Conservation (phyloP, 1,140 invertebrate species). For the Acromyrmex charruanus region DNA sequence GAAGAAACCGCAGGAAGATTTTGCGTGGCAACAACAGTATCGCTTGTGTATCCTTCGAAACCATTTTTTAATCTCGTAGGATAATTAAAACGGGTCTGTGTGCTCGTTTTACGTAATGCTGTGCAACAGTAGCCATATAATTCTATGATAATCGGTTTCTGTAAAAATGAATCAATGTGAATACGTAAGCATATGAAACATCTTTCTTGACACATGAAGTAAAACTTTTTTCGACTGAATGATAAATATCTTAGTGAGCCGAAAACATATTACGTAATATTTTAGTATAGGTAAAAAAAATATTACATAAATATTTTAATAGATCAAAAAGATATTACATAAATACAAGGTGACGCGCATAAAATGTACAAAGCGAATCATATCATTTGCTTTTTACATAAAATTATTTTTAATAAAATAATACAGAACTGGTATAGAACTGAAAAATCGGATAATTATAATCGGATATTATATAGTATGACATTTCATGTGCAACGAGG, state of each 20-base stretch:
- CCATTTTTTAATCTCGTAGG: constrained; percentile 50
- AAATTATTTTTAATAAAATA: no score
- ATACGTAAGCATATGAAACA: not conserved
- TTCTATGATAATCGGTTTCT: constrained; percentile 80
- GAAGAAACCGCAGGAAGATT: constrained; percentile 71
- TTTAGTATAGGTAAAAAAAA: no score
- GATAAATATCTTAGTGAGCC: not conserved
- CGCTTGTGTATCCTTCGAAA: constrained; percentile 77
- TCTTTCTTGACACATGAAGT: not conserved
- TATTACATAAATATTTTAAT: not conserved
- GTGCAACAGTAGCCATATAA: constrained; percentile 74
- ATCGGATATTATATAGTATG: no score
- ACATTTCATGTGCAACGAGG: no score
- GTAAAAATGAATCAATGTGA: constrained; percentile 32
- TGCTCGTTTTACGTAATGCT: not conserved
- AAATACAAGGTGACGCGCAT: no score
- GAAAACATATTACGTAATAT: no score
- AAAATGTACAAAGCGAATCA: no score
- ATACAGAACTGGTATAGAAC: no score
- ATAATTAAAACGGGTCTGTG: constrained; percentile 34
- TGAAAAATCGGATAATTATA: no score
- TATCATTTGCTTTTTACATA: no score
- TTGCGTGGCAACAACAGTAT: constrained; percentile 50
- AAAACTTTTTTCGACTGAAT: not conserved
- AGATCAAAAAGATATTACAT: not conserved